Percentiles rank a stretch among this genome's conserved stretches.
Evolutionary conservation across 1,140 invertebrate species (phyloP).

Genomic region (Meloidogyne chitwoodi): DNA sequence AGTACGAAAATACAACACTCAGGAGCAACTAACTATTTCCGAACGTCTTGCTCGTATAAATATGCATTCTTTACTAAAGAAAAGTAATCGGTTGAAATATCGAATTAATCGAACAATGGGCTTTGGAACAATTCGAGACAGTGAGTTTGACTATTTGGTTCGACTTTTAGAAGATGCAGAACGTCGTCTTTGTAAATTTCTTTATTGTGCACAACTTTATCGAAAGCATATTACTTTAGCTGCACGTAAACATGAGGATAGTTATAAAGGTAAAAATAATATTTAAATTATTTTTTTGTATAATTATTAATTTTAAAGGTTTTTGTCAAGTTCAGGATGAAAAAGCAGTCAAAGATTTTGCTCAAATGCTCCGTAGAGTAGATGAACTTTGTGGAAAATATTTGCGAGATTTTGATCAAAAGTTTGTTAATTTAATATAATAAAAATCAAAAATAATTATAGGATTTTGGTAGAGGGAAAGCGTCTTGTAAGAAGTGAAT

Average conservation of each 20-base stretch:
- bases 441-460: background rate
- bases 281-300: no score
- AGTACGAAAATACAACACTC: conserved; percentile 33
- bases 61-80: conserved; percentile 48
- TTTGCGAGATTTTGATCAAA: conserved; percentile 11
- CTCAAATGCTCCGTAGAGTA: conserved; percentile 13
- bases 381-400: conserved; percentile 17
- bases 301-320: conserved; percentile 1
- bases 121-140: conserved; percentile 32
- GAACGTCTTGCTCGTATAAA: conserved; percentile 36
- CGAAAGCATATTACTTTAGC: conserved; percentile 30
- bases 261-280: conserved; percentile 21
- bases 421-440: background rate
- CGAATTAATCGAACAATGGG: conserved; percentile 38
- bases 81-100: conserved; percentile 47
- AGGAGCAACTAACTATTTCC: conserved; percentile 30
- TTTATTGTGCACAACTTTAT: conserved; percentile 45
- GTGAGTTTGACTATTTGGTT: conserved; percentile 40
- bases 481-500: conserved; percentile 25
- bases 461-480: conserved; percentile 31
- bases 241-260: conserved; percentile 34
- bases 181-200: conserved; percentile 43
- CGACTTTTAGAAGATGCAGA: conserved; percentile 37
- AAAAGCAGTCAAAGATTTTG: conserved; percentile 22
- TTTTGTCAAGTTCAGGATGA: conserved; percentile 17